phyloP scores from a whole-genome alignment of 2,797 vertebrate species.

The Nannoperca australis region DNA sequence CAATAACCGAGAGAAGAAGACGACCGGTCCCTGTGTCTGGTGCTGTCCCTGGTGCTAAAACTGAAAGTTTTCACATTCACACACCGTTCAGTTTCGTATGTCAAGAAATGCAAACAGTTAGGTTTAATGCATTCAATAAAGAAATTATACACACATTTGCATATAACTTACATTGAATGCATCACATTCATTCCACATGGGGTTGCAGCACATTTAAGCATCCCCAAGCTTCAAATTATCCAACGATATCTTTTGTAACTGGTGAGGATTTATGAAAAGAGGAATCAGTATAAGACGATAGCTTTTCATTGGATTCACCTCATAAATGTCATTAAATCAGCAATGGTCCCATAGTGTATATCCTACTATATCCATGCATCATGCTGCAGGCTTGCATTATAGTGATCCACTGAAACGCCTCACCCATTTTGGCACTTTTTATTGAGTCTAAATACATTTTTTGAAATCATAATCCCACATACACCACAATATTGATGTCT shows the following conservation, averaged over 20 bases:
- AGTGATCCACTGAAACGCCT: not conserved
- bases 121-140: not conserved
- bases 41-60: constrained; percentile 84
- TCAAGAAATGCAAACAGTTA: not conserved
- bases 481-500: not conserved
- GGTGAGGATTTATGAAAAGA: not conserved
- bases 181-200: not conserved
- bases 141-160: not conserved
- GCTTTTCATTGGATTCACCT: not conserved
- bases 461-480: not conserved
- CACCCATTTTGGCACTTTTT: not conserved
- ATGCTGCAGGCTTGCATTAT: not conserved
- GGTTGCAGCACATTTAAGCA: not conserved
- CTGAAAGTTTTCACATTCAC: constrained; percentile 16
- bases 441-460: not conserved
- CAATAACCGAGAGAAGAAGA: constrained; percentile 15
- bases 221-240: not conserved
- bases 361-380: not conserved
- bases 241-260: not conserved
- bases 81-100: not conserved
- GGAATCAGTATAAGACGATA: not conserved
- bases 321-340: constrained; percentile 4
- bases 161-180: constrained; percentile 1
- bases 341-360: not conserved
- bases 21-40: constrained; percentile 45